Percentiles rank a stretch among this genome's conserved stretches.
phyloP scores from a whole-genome alignment of 1,140 invertebrate species.

The Ladona fulva region DNA sequence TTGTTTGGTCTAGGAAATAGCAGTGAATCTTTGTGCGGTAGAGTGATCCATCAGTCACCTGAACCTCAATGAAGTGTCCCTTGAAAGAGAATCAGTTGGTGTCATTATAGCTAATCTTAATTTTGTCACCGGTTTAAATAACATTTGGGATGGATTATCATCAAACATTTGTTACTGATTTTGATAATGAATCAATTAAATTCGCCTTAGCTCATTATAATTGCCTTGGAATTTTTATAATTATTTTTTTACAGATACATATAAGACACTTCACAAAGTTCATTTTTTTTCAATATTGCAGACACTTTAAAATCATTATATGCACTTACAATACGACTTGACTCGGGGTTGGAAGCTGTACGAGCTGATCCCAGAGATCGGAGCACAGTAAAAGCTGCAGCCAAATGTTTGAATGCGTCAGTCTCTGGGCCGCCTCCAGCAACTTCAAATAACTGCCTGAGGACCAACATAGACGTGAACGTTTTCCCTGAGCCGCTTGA shows the following conservation, averaged over 20 bases:
- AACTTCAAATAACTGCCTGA: conserved; percentile 84
- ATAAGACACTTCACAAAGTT: too few species aligned
- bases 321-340: conserved; percentile 77
- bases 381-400: conserved; percentile 87
- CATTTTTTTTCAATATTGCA: too few species aligned
- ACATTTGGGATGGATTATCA: background rate
- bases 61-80: conserved; percentile 94
- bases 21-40: conserved; percentile 94
- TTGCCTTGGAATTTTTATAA: too few species aligned
- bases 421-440: conserved; percentile 89
- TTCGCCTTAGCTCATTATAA: too few species aligned
- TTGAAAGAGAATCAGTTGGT: conserved; percentile 35
- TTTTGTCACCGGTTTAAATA: too few species aligned
- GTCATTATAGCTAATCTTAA: too few species aligned
- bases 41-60: conserved; percentile 89
- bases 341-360: conserved; percentile 82
- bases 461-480: conserved; percentile 81
- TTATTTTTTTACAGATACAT: too few species aligned
- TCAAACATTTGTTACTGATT: background rate
- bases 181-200: background rate
- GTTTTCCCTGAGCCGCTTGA: conserved; percentile 93
- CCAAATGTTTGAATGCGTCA: conserved; percentile 92
- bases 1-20: conserved; percentile 87
- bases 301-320: background rate
- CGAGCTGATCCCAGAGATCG: conserved; percentile 83